Evolutionary conservation across 1,140 invertebrate genomes (phyloP), one percentile per base, ranked within the genome.

Genomic region (Caenorhabditis briggsae): DNA sequence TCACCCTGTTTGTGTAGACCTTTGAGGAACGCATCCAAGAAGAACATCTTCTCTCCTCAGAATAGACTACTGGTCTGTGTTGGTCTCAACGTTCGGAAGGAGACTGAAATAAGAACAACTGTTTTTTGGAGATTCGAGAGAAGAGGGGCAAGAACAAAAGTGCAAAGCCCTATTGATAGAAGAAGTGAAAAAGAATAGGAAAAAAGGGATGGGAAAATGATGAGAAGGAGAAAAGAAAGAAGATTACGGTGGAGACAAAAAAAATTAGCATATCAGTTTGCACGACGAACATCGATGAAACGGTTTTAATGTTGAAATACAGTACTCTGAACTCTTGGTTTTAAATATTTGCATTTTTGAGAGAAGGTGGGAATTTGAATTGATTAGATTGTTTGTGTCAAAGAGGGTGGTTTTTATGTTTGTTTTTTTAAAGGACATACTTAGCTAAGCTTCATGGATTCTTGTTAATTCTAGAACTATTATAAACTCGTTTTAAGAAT

Each of bases 1-100:
- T 94, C 94, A 87, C 93, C 93, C 50, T 92, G 92, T 16, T 91
- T 91, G 87, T 92, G 92, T n/a, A 92, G 85, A 41, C 90, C 91
- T 82, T 92, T 90, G 11, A 92, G 89, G 86, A 92, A 92, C 58
- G 89, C 90, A 89, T 92, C 91, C 20, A 92, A 86, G 82, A 92
- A 92, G 82, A 92, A 88, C 91, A 92, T 92, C 86, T 78, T 50
- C 20, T 50, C 8, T 50, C 46, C 70, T 48, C 46, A 88, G 87
- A 18, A 87, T 85, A 84, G 48, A 58, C 11, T 43, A 33, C 53
- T 85, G 48, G 50, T 20, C 65, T 33, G 33, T 33, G 18, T 23
- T 65, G 58, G 88, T 65, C 78, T 88, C 83, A 16, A 92, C 59
- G 74, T 89, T 78, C 70, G n/a, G 33, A 50, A 41, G 70, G 70